Conservation (phyloP, 2,888 invertebrate genomes). For the Drosophila multiciliata region DNA sequence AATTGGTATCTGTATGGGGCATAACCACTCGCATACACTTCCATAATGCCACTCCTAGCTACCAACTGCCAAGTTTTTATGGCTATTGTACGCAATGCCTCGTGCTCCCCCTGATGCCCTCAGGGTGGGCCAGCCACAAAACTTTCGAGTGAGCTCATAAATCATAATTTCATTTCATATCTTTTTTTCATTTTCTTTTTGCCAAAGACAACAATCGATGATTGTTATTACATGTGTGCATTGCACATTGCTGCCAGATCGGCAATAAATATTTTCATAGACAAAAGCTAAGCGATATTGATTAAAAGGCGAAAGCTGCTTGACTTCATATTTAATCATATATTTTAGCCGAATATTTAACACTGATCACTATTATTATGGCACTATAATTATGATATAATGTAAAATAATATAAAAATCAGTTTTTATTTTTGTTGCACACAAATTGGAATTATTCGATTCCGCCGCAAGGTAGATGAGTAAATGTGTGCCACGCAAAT, state of each 20-base stretch:
- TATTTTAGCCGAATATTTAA: background rate
- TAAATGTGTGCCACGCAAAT: background rate
- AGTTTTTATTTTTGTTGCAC: background rate
- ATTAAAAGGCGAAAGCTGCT: background rate
- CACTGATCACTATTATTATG: too few relatives aligned
- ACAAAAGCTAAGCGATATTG: background rate
- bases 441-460: background rate
- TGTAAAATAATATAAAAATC: background rate
- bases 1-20: constrained; percentile 55
- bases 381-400: background rate
- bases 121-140: constrained; percentile 13
- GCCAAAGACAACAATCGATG: constrained; percentile 8
- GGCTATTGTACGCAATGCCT: background rate
- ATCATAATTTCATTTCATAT: constrained; percentile 28
- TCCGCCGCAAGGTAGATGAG: background rate
- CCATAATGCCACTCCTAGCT: constrained; percentile 5
- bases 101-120: background rate
- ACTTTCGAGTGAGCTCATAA: constrained; percentile 14
- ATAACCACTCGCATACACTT: constrained; percentile 31
- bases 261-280: background rate
- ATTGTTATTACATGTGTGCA: background rate
- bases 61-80: constrained; percentile 10
- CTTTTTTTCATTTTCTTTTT: background rate
- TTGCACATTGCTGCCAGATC: constrained; percentile 1
- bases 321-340: background rate